Base-by-base conservation (phyloP, 1,140 invertebrate species). In the Heterodera carotae region DNA sequence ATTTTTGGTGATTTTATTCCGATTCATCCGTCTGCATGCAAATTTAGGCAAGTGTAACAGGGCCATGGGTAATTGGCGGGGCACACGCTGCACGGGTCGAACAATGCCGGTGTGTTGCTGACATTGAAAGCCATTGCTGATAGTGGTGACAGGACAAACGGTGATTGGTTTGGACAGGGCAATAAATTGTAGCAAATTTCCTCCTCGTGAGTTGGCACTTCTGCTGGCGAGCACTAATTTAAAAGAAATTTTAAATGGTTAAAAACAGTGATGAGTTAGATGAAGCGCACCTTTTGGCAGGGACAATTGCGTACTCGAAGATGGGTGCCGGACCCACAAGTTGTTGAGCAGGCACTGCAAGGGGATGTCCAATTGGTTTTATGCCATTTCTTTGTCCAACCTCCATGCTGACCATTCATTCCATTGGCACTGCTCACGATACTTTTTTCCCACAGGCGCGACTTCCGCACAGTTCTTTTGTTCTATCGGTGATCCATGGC, bases 381-480 rank as follows among this genome's bases (percentile, higher is more conserved):
- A 29, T 66, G 1, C 22, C 15, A 15, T 60, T 59, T 15, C 25
- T 31, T 29, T 22, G 62, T 25, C 31, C 34, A 15, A 74, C 72
- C 72, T 74, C 72, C 72, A 74, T 36, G 43, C 36, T 2, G 72
- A 74, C 72, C 72, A 74, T 29, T 74, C 72, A 62, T 56, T 64
- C 72, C 43, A 62, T 34, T 74, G 56, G 36, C 72, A 74, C 12
- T 74, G 27, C 10, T 56, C 27, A 2, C 29, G 12, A 6, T 66
- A 27, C 31, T 66, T 4, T 8, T 31, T 62, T 66, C 33, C n/a
- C 27, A 18, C 31, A 5, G 27, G 27, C 15, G 15, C 31, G 59
- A 33, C 64, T 56, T n/a, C 8, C 59, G 53, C 2, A n/a, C 72
- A 74, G 33, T 62, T 31, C n/a, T 33, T 43, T 62, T 74, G 72